Evolutionary conservation across 2,113 vertebrate species (phyloP).

Genomic region (Beaufortia kweichowensis): DNA sequence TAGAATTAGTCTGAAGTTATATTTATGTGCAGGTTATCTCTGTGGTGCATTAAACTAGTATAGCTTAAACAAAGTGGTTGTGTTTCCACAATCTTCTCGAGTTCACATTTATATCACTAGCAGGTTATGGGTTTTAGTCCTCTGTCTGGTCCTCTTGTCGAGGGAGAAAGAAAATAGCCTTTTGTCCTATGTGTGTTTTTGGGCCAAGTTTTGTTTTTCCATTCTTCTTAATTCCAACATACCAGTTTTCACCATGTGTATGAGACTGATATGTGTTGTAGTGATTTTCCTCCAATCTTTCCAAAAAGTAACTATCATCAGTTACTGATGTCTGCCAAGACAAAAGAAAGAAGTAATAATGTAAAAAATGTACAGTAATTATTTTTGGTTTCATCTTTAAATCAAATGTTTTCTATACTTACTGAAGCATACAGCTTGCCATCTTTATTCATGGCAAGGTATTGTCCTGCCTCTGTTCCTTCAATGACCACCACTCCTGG

Average conservation of each 20-base stretch:
- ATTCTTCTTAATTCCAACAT: conserved; percentile 91
- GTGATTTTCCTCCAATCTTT: conserved; percentile 89
- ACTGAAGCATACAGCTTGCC: conserved; percentile 87
- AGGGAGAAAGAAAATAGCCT: conserved; percentile 90
- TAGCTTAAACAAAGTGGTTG: no score
- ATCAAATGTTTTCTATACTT: conserved; percentile 62
- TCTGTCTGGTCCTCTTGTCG: conserved; percentile 68
- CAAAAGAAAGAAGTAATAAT: conserved; percentile 34
- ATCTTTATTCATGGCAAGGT: conserved; percentile 85
- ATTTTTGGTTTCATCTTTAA: not conserved
- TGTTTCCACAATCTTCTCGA: not conserved
- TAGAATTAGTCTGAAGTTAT: no score
- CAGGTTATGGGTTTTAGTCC: conserved; percentile 47
- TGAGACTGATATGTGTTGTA: conserved; percentile 90
- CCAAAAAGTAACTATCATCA: conserved; percentile 90
- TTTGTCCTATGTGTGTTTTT: conserved; percentile 88
- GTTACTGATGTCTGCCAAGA: conserved; percentile 74
- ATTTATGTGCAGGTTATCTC: not conserved
- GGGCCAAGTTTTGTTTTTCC: conserved; percentile 85
- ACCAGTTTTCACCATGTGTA: conserved; percentile 84
- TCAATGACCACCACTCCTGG: conserved; percentile 69
- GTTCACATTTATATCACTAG: not conserved
- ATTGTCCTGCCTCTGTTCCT: conserved; percentile 74
- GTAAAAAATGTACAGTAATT: not conserved
- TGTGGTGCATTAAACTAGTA: no score